A percentile compares a stretch with the other conserved stretches of the same genome.
Conservation (phyloP, 2,797 vertebrate species). For the Notoglanidium macrostoma region DNA sequence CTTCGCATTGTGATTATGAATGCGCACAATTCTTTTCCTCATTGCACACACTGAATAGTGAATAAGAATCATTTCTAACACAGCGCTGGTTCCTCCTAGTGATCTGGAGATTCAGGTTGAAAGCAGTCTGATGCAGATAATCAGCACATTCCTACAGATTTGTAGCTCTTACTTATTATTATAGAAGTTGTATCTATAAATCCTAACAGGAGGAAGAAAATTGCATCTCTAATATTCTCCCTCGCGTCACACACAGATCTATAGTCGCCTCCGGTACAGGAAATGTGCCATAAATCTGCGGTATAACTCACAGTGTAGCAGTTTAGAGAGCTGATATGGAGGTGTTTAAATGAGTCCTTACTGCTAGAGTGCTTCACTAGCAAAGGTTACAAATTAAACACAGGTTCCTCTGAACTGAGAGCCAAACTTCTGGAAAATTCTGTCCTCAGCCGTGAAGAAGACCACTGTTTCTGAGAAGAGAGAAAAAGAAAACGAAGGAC, state of each 20-base stretch:
- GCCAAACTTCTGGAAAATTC: neutral
- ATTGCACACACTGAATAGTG: neutral
- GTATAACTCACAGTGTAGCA: conserved; percentile 43
- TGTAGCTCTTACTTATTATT: conserved; percentile 9
- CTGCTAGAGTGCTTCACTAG: neutral
- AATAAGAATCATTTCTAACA: neutral
- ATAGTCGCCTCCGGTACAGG: conserved; percentile 49
- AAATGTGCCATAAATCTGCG: conserved; percentile 52
- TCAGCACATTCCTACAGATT: neutral
- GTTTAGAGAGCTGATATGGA: conserved; percentile 22
- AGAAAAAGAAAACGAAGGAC: neutral
- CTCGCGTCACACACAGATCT: conserved; percentile 62
- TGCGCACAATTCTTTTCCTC: neutral
- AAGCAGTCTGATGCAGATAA: neutral
- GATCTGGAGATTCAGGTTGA: neutral
- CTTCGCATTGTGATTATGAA: neutral
- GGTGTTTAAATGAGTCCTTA: conserved; percentile 12
- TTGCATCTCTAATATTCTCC: conserved; percentile 73
- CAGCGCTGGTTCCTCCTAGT: neutral
- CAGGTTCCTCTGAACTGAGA: neutral
- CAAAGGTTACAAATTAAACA: neutral
- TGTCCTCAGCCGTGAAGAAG: neutral
- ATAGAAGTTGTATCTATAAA: conserved; percentile 47
- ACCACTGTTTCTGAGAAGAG: neutral
- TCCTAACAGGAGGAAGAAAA: conserved; percentile 64